Base-by-base conservation (phyloP, 30 jellyfish, hydroid and myxozoan genomes). In the Cassiopea xamachana region DNA sequence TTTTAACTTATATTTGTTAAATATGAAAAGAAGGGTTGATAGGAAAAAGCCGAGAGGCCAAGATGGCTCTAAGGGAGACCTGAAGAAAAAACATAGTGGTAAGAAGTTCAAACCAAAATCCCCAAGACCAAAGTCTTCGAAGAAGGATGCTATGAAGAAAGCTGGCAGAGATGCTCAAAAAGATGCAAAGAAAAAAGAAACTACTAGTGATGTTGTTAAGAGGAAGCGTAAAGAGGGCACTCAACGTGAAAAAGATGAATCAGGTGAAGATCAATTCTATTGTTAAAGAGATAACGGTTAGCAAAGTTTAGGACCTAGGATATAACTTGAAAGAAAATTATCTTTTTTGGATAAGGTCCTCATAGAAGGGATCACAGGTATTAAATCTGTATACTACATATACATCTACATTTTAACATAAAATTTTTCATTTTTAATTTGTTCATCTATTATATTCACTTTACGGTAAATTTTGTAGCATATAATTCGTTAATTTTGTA, bases 81-180 rank as follows among this genome's bases (percentile, higher is more conserved):
- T 74, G 47, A 71, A 75, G 69, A 85, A 75, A 61, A 86, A 62
- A 74, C 58, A 86, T 49, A 79, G 76, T 64, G 74, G 81, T 50
- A 75, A 44, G 39, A 86, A 86, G 44, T 79, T 79, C 81, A 79
- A 86, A 44, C 88, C 87, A 58, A 86, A 75, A 39, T 86, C 93
- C 18, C 76, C 86, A 8, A 72, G 46, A 18, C 83, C 81, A 60
- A 73, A 72, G 59, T 78, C 81, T 15, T 43, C 77, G 7, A 72
- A 77, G 27, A 79, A 79, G 48, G 73, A 71, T 46, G 71, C 60
- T 10, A 77, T 48, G 78, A 27, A 58, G 16, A 48, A 12, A 61
- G 67, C 88, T 68, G 89, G 83, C 48, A 76, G 71, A 73, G 76
- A 51, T 50, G 87, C 80, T 2, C 55, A 55, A 14, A 62, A 27